Evolutionary conservation across 2,113 vertebrate genomes (phyloP), one percentile per base, ranked within the genome.

Genomic region (Naja naja): DNA sequence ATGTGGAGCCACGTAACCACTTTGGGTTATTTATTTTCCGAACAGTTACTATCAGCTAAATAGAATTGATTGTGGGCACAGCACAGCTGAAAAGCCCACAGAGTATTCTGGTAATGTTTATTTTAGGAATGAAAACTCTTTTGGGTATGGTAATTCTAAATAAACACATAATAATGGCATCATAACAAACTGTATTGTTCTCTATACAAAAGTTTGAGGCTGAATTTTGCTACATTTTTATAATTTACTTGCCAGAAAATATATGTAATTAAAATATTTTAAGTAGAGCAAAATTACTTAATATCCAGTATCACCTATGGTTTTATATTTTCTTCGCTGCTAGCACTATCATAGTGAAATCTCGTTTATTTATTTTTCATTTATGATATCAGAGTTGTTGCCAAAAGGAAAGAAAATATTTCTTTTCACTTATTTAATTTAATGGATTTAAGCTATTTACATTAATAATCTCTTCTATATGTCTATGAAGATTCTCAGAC

Each of bases 11-110:
- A 89, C 53, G 11, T 93, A 85, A 91, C 55, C 56, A 95, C 88
- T 88, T 94, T 92, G 91, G 53, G 81, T 45, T 89, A 54, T 89
- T 88, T 94, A 88, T 89, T 95, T 95, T 87, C 64, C 27, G 54
- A 91, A n/a, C 0, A 92, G 81, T 47, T 94, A 88, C 86, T n/a
- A 45, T 60, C 90, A 95, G 74, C 90, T 94, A 93, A 93, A 87
- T 39, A 88, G 54, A 93, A 90, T 47, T 90, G 3, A 47, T 43
- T 10, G 91, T 87, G 81, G 2, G 45, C 74, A 90, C 27, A 27
- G 87, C 23, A 16, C 4, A 49, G 54, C 91, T 94, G 93, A 74
- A 93, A 91, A 93, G 89, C 87, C 64, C 55, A 87, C 91, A 92
- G 0, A 87, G 90, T 49, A n/a, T 0, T 64, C 52, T 1, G 2